Conservation (phyloP, 2,113 vertebrate genomes). For the Percopsis transmontana region DNA sequence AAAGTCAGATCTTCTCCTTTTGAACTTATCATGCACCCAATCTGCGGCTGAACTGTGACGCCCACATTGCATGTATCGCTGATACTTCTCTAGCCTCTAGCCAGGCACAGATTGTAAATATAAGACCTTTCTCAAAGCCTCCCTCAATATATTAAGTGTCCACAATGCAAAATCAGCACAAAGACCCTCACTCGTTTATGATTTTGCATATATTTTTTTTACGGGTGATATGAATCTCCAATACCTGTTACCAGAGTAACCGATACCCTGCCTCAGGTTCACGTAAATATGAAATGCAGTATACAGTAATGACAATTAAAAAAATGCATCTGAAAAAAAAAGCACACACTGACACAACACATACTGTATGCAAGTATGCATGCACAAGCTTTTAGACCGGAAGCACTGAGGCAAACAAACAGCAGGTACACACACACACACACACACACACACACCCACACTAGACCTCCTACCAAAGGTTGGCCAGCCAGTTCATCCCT, state of each 20-base stretch:
- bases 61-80: conserved; percentile 29
- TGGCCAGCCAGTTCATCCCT: conserved; percentile 21
- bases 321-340: neutral
- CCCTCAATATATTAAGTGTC: conserved; percentile 27
- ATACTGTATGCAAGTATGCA: neutral
- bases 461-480: conserved; percentile 10
- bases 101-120: neutral
- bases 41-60: conserved; percentile 48
- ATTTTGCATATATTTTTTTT: too few relatives aligned
- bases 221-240: too few relatives aligned
- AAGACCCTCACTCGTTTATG: too few relatives aligned
- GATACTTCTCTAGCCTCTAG: conserved; percentile 28
- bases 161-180: conserved; percentile 6
- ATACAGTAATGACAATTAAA: conserved; percentile 1
- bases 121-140: conserved; percentile 30
- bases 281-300: neutral
- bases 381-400: neutral
- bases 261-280: too few relatives aligned
- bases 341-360: conserved; percentile 5
- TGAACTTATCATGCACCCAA: conserved; percentile 59
- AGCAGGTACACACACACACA: conserved; percentile 1
- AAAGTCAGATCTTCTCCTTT: conserved; percentile 50
- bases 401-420: neutral
- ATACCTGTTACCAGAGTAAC: too few relatives aligned
- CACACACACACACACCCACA: conserved; percentile 6